These are phyloP conservation scores for Nasonovia ribisnigri DNA, from an alignment of 2,888 invertebrate species.

Conservation along the genomic window DNA sequence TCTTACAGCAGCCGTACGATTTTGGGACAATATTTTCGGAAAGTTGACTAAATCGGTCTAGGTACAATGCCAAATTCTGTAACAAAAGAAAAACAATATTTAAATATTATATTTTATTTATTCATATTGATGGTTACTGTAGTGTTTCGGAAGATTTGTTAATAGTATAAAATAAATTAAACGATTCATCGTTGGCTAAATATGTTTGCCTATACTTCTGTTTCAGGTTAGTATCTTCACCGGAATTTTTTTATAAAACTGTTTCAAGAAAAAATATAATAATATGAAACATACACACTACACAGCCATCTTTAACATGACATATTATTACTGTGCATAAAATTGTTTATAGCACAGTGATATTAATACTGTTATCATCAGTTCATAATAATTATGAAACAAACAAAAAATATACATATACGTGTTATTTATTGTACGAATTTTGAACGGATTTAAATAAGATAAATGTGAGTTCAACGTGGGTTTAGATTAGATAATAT, in stretches of 20 bases:
- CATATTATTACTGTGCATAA: no score
- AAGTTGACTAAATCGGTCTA: neutral
- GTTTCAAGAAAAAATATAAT: neutral
- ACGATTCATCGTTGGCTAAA: neutral
- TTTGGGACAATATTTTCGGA: neutral
- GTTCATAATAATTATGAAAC: neutral
- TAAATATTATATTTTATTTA: neutral
- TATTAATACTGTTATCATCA: neutral
- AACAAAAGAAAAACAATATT: neutral
- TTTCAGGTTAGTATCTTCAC: neutral
- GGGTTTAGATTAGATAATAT: neutral
- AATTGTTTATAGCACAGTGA: no score
- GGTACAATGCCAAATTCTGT: neutral
- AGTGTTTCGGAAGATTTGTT: neutral
- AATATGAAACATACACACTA: neutral
- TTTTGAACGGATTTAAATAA: neutral
- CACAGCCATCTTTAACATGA: neutral
- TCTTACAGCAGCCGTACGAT: neutral
- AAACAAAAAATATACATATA: neutral
- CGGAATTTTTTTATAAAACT: neutral
- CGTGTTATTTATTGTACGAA: neutral
- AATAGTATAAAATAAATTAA: neutral
- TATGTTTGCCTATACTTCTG: neutral
- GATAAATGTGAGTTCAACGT: neutral
- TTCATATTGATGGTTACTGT: neutral